phyloP scores from a whole-genome alignment of 1,140 invertebrate species.

The Holcopasites calliopsidis region DNA sequence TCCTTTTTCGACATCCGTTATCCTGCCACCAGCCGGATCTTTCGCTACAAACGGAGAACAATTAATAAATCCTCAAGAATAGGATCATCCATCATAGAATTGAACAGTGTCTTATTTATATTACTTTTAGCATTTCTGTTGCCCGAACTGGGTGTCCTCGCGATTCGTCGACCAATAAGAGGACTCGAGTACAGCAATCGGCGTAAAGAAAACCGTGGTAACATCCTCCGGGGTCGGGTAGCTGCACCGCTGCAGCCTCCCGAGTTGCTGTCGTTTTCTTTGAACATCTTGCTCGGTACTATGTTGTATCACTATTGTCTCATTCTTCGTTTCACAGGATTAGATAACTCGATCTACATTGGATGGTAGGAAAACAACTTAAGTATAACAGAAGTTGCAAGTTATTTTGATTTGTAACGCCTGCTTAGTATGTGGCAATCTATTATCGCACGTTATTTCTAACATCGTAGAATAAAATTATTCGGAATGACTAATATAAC shows the following conservation, averaged over 20 bases:
- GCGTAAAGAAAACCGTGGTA: conserved; percentile 79
- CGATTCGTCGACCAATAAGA: conserved; percentile 77
- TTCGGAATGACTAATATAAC: not conserved
- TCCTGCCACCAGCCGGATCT: conserved; percentile 63
- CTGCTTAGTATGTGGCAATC: not conserved
- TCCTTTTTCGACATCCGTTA: conserved; percentile 74
- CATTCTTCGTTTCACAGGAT: conserved; percentile 30
- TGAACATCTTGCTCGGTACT: conserved; percentile 68
- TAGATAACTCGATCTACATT: conserved; percentile 5
- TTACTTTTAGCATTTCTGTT: conserved; percentile 69
- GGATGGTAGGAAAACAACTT: conserved; percentile 2
- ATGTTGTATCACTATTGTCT: conserved; percentile 10
- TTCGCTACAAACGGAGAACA: conserved; percentile 67
- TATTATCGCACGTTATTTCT: not conserved
- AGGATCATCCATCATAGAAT: not conserved
- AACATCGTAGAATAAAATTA: not conserved
- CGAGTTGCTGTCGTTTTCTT: conserved; percentile 72
- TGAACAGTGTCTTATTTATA: not conserved
- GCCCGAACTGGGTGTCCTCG: conserved; percentile 66
- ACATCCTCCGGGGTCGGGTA: conserved; percentile 70
- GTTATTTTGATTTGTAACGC: not conserved
- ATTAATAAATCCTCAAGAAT: conserved; percentile 11
- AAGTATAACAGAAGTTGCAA: not conserved
- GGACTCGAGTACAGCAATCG: conserved; percentile 80
- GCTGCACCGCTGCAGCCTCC: conserved; percentile 68